Base-by-base conservation (phyloP, 2,113 vertebrate species). In the Gavialis gangeticus region DNA sequence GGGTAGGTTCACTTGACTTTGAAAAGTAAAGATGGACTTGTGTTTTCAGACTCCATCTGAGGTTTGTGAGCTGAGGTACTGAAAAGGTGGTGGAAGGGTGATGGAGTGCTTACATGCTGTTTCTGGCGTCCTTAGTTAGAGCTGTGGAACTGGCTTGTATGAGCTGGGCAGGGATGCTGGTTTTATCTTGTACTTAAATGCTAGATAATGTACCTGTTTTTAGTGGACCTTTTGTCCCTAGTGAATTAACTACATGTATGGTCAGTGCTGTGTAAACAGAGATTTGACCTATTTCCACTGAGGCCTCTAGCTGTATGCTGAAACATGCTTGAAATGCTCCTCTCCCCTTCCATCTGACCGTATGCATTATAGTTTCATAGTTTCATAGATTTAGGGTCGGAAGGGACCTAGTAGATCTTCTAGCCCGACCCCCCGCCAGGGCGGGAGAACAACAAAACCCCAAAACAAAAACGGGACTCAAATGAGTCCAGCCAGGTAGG, bases 141-240 rank as follows among this genome's bases (percentile, higher is more conserved):
- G 13, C 25, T n/a, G 4, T 4, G 57, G 7, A 4, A 0, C 1
- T 5, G 15, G 1, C 24, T 60, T 80, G 0, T 64, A 21, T 30
- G 86, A 25, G 19, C 46, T 46, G 46, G 56, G 2, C 18, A 76
- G n/a, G 9, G 69, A 17, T 46, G 59, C 30, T 6, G 0, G 3
- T 30, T 75, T 63, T 59, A 1, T 56, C 6, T 28, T 13, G 8
- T 73, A 37, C 5, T 24, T 46, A 19, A 9, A 2, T 13, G 9
- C 1, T 6, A 4, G 1, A 15, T 46, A 46, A 46, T 21, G 12
- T 37, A 24, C 11, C 12, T 46, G 3, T 3, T 81, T 79, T 66
- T 73, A 0, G 1, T 6, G 78, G n/a, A 2, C 1, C 4, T 15
- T 21, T 54, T n/a, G 25, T 6, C 1, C 34, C 4, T 17, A 0